phyloP scores from a whole-genome alignment of 2,888 invertebrate genomes.

The Latheticus oryzae region DNA sequence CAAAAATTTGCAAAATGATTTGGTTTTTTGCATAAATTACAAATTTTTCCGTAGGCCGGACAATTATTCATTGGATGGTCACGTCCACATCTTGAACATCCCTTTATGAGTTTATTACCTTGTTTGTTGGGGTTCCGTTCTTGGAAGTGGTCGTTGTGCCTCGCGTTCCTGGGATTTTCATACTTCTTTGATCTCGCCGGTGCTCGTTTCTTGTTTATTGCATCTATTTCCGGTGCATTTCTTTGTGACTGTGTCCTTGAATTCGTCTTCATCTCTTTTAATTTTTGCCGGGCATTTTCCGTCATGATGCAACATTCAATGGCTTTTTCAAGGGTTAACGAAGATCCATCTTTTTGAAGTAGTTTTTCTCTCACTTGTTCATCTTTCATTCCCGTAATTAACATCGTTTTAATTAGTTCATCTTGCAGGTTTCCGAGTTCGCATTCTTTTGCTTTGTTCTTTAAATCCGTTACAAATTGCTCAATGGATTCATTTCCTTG shows the following conservation, averaged over 20 bases:
- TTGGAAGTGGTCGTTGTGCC: too few relatives aligned
- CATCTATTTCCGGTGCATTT: too few relatives aligned
- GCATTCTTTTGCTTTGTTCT: conserved; percentile 27
- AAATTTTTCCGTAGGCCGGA: conserved; percentile 23
- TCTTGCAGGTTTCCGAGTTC: conserved; percentile 28
- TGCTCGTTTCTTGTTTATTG: conserved; percentile 1
- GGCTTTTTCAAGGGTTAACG: conserved; percentile 7
- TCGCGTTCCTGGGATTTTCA: conserved; percentile 4
- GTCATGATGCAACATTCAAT: conserved; percentile 20
- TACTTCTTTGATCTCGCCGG: not conserved
- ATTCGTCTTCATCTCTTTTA: conserved; percentile 25
- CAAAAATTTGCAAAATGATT: conserved; percentile 28
- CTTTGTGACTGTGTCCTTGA: too few relatives aligned
- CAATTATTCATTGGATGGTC: conserved; percentile 17
- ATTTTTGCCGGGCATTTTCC: conserved; percentile 18
- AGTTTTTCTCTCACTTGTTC: conserved; percentile 29
- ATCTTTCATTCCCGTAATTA: conserved; percentile 30
- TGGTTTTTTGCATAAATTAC: conserved; percentile 20
- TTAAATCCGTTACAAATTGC: conserved; percentile 27
- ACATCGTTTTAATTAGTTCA: conserved; percentile 25
- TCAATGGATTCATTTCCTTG: conserved; percentile 23
- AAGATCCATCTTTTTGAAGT: conserved; percentile 17
- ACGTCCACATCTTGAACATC: conserved; percentile 20
- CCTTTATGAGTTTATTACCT: too few relatives aligned
- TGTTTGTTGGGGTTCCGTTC: too few relatives aligned